Percentiles rank a stretch among this genome's conserved stretches.
phyloP scores from a whole-genome alignment of 1,140 invertebrate genomes.

The Drosophila orena region DNA sequence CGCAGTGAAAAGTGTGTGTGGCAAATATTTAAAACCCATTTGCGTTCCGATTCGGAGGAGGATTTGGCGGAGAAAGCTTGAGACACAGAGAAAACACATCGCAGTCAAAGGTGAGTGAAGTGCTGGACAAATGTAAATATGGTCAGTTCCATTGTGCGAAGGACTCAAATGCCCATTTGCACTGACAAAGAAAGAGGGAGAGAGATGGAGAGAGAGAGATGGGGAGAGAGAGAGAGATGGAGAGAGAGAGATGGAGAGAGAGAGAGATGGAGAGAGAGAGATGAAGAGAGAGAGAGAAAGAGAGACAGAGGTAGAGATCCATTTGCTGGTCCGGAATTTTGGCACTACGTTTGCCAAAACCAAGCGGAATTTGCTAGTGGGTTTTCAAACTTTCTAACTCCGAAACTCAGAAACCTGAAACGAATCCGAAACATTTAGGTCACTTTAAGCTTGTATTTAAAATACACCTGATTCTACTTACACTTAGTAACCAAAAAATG shows the following conservation, averaged over 20 bases:
- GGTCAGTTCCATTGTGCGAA: slow-evolving; percentile 8
- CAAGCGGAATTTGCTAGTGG: neutral
- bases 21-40: slow-evolving; percentile 25
- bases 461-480: too few species aligned
- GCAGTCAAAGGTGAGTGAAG: slow-evolving; percentile 59
- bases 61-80: slow-evolving; percentile 28
- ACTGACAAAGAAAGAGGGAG: too few species aligned
- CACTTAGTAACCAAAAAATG: too few species aligned
- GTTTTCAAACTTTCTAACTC: neutral
- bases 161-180: neutral
- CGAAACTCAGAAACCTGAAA: too few species aligned
- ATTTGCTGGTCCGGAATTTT: neutral
- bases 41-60: slow-evolving; percentile 28
- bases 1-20: slow-evolving; percentile 30
- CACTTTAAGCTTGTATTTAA: too few species aligned
- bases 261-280: too few species aligned
- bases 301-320: too few species aligned
- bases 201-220: too few species aligned
- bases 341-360: neutral
- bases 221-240: too few species aligned
- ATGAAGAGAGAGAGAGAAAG: too few species aligned
- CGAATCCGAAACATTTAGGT: too few species aligned
- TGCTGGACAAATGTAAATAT: slow-evolving; percentile 48
- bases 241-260: too few species aligned
- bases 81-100: slow-evolving; percentile 32